Conservation (phyloP, 37 sponge, comb jelly and placozoan species). For the Spongilla lacustris region DNA sequence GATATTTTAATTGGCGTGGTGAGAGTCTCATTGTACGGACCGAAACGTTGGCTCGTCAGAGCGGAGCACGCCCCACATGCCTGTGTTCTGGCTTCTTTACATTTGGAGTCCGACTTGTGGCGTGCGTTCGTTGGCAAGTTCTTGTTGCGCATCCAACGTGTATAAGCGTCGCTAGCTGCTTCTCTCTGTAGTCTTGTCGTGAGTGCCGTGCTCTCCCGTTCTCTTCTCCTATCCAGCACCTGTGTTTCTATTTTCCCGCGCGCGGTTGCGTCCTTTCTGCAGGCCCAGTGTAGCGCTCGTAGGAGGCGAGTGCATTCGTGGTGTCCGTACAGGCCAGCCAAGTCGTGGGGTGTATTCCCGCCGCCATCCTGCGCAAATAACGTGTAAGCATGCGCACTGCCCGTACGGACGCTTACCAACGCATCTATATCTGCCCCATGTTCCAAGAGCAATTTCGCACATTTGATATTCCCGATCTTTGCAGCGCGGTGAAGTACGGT, state of each 20-base stretch:
- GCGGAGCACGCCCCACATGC: not conserved
- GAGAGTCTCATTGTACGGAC: not conserved
- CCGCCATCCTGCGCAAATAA: constrained; percentile 41
- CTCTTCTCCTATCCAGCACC: not conserved
- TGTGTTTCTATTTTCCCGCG: constrained; percentile 16
- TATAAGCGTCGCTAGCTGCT: constrained; percentile 37
- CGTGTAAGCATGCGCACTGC: not conserved
- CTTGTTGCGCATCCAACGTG: constrained; percentile 44
- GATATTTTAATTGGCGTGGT: constrained; percentile 27
- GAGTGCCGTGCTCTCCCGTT: not conserved
- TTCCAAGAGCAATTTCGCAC: constrained; percentile 48
- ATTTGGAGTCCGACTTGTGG: not conserved
- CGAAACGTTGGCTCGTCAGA: not conserved
- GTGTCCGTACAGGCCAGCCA: constrained; percentile 55
- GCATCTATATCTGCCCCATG: constrained; percentile 54
- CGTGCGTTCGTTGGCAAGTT: not conserved
- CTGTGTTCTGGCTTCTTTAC: not conserved
- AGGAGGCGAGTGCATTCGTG: constrained; percentile 74
- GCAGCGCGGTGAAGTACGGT: constrained; percentile 67
- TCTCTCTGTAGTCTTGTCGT: constrained; percentile 32
- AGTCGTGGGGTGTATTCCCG: constrained; percentile 48
- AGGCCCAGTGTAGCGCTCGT: constrained; percentile 72
- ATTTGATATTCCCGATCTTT: constrained; percentile 26
- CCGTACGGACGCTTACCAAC: constrained; percentile 24
- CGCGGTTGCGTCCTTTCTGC: constrained; percentile 34